phyloP scores from a whole-genome alignment of 2,113 vertebrate species.

The Neoarius graeffei region DNA sequence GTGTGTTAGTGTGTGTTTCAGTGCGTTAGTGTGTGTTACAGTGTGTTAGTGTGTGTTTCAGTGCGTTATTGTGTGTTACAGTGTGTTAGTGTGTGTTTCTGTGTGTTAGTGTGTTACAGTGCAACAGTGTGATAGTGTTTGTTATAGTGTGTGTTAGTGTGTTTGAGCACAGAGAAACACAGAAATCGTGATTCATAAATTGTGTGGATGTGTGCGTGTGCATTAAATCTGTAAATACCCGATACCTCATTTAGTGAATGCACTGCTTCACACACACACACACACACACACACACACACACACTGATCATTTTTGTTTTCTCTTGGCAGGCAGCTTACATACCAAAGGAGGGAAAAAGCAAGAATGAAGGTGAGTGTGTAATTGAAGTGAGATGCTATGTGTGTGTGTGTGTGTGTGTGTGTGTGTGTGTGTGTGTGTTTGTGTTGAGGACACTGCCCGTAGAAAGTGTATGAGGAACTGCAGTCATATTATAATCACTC shows the following conservation, averaged over 20 bases:
- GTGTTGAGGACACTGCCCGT: neutral
- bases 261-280: neutral
- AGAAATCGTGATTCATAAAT: neutral
- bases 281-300: neutral
- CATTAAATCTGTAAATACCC: neutral
- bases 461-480: no score
- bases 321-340: conserved; percentile 68
- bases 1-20: neutral
- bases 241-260: neutral
- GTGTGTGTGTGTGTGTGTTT: neutral
- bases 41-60: neutral
- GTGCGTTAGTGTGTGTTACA: neutral
- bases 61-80: neutral
- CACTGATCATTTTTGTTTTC: neutral
- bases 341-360: conserved; percentile 67
- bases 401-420: conserved; percentile 1
- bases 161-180: neutral
- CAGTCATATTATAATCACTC: no score
- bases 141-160: neutral
- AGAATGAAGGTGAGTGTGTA: conserved; percentile 70
- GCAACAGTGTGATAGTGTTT: neutral
- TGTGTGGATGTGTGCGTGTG: neutral
- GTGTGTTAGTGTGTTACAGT: neutral
- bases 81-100: neutral
- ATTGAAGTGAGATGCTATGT: neutral